These are phyloP conservation scores for Oxyruncus cristatus DNA, from an alignment of 2,113 vertebrate genomes.

Conservation along the genomic window DNA sequence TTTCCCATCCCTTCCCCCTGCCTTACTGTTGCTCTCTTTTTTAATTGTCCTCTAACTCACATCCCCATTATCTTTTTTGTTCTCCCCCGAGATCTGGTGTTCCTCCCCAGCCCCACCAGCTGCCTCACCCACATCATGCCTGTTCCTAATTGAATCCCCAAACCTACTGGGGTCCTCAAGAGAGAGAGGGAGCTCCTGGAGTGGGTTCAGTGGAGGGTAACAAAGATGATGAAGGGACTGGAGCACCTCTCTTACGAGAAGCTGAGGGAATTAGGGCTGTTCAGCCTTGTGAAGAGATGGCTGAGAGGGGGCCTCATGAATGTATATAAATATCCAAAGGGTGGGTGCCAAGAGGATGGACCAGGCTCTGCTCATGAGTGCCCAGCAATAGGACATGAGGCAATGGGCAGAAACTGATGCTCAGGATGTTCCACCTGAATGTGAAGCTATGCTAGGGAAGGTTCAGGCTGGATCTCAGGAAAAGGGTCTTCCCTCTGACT, in stretches of 20 bases:
- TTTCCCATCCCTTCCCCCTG: not conserved
- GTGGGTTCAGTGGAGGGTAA: not conserved
- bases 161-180: not conserved
- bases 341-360: not conserved
- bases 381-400: not conserved
- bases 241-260: not conserved
- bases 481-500: not conserved
- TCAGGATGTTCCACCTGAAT: not conserved
- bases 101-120: not conserved
- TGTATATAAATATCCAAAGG: no score
- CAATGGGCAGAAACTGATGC: not conserved
- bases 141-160: not conserved
- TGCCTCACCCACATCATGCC: not conserved
- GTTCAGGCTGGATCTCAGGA: fast-evolving
- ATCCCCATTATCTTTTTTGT: fast-evolving
- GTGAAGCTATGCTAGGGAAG: not conserved
- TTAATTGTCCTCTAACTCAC: fast-evolving
- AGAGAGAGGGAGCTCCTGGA: not conserved
- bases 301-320: not conserved
- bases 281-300: not conserved
- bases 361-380: not conserved
- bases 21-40: not conserved
- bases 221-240: not conserved
- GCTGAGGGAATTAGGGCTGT: not conserved
- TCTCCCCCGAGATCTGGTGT: fast-evolving